Evolutionary conservation across 1,140 invertebrate species (phyloP).

Genomic region (Apis laboriosa): DNA sequence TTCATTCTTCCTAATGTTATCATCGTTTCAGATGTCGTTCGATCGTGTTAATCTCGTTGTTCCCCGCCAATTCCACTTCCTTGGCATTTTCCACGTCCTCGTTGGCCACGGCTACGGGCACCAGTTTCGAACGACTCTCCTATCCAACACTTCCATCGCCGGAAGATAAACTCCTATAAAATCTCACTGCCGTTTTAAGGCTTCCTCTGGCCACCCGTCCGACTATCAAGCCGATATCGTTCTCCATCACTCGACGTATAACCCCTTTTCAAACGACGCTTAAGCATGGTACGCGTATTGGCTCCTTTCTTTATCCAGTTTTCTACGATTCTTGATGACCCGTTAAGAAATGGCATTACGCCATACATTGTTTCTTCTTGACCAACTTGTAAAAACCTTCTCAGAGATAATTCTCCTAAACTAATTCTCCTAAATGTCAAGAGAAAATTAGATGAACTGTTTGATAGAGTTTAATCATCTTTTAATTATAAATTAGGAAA

Average conservation of each 20-base stretch:
- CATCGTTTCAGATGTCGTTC: background rate
- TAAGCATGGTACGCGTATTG: conserved; percentile 7
- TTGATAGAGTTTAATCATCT: too few species aligned
- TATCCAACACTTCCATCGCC: conserved; percentile 70
- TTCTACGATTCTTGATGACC: conserved; percentile 25
- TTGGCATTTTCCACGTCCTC: conserved; percentile 23
- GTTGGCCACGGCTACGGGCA: conserved; percentile 62
- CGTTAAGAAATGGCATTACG: background rate
- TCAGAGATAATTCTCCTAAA: too few species aligned
- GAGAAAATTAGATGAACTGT: too few species aligned
- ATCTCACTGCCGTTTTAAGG: conserved; percentile 75
- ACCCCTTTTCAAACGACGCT: conserved; percentile 53
- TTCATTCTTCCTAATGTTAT: background rate
- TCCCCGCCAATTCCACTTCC: background rate
- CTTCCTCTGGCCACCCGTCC: conserved; percentile 41
- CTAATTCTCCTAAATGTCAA: too few species aligned
- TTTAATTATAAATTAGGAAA: too few species aligned
- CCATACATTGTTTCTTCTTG: too few species aligned
- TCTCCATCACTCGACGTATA: conserved; percentile 64
- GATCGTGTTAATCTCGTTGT: background rate
- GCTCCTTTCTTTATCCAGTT: conserved; percentile 24
- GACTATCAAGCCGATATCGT: conserved; percentile 63
- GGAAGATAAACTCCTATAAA: conserved; percentile 78
- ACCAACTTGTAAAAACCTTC: too few species aligned
- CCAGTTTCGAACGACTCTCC: conserved; percentile 68